Evolutionary conservation across 1,140 invertebrate genomes (phyloP), one percentile per base, ranked within the genome.

Genomic region (Galleria mellonella): DNA sequence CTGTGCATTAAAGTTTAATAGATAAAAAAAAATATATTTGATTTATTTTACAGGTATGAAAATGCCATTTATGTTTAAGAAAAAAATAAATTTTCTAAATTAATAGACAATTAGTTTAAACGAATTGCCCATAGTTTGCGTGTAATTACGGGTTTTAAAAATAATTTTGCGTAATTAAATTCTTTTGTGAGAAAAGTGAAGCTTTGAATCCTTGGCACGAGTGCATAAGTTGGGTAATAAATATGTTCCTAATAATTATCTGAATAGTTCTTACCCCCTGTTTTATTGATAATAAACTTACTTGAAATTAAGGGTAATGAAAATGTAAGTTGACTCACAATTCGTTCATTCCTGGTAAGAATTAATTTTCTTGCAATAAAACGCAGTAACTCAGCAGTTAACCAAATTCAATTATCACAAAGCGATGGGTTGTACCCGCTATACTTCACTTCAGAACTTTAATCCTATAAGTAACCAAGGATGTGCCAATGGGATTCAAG

Each of bases 341-440:
- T 52, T 54, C 47, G 47, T 63, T 62, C 43, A 46, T 61, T 52
- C 38, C 28, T 51, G 29, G 50, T 51, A 66, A 62, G 44, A 66
- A 63, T 60, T 62, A 66, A 68, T 66, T 65, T 71, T 66, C 39
- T 55, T 32, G 60, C 43, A 49, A 62, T 69, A 73, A 71, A 73
- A 51, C 11, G 15, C 13, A 40, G 35, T 55, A 43, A 47, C 37
- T 38, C 36, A 47, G 59, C 43, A 52, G 49, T 73, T 68, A 66
- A 62, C 54, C 14, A 63, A 68, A 64, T 61, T 58, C 59, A 70
- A 65, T 67, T 67, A 67, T 48, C 33, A 45, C 17, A 43, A 45
- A 48, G 14, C 29, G 33, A 7, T 14, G 31, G 29, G 17, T 23
- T 23, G 17, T 23, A 23, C 17, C 17, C 2, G 17, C 17, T 23